Evolutionary conservation across 2,113 vertebrate genomes (phyloP).

Genomic region (Vimba vimba): DNA sequence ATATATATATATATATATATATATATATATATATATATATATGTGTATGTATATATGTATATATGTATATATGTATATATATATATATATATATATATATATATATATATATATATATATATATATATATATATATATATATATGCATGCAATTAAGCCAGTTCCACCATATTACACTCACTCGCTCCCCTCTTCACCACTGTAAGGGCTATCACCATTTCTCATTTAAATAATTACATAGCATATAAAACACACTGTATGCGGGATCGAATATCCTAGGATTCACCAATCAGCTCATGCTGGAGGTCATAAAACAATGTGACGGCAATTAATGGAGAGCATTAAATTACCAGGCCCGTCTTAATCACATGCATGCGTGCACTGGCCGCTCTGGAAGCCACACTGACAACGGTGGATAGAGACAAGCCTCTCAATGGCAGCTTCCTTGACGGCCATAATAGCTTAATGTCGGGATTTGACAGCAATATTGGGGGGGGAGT

Average conservation of each 20-base stretch:
- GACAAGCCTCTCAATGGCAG: constrained; percentile 78
- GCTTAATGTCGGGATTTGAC: constrained; percentile 83
- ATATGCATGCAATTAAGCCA: constrained; percentile 17
- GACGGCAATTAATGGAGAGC: constrained; percentile 74
- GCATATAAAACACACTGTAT: constrained; percentile 49
- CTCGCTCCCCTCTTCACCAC: not conserved
- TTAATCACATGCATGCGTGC: constrained; percentile 60
- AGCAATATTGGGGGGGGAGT: constrained; percentile 79
- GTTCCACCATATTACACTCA: not conserved
- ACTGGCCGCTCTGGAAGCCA: constrained; percentile 64
- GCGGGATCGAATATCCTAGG: constrained; percentile 43
- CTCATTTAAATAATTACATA: constrained; percentile 62
- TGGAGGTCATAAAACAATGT: constrained; percentile 68
- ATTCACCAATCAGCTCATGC: constrained; percentile 61
- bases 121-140: too few species aligned
- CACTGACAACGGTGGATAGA: constrained; percentile 57
- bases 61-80: not conserved
- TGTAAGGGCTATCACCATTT: constrained; percentile 28
- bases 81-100: not conserved
- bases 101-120: too few species aligned
- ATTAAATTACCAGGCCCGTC: constrained; percentile 64
- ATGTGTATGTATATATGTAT: too few species aligned
- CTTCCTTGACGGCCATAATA: constrained; percentile 85
- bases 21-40: too few species aligned
- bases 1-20: not conserved